Evolutionary conservation across 92 coral and sea anemone species (phyloP).

Genomic region (Heteractis magnifica): DNA sequence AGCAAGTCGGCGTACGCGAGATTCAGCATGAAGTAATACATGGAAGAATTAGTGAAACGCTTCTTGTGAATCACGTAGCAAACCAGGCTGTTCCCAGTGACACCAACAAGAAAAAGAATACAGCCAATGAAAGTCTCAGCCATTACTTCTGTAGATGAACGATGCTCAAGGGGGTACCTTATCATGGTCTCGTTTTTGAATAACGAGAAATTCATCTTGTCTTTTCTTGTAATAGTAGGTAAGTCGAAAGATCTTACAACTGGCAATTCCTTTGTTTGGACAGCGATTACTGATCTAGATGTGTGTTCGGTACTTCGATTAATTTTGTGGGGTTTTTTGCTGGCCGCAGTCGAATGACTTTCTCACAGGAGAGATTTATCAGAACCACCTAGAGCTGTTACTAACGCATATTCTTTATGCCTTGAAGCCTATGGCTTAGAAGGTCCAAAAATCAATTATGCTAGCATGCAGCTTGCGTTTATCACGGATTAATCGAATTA

Average conservation of each 20-base stretch:
- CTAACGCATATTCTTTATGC: background rate
- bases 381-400: too few species aligned
- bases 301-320: too few species aligned
- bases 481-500: too few species aligned
- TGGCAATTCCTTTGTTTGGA: too few species aligned
- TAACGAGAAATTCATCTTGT: slow-evolving; percentile 6
- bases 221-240: background rate
- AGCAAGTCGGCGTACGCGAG: slow-evolving; percentile 71
- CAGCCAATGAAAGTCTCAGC: slow-evolving; percentile 63
- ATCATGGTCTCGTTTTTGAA: background rate
- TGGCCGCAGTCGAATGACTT: too few species aligned
- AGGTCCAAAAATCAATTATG: background rate
- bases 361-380: too few species aligned
- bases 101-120: slow-evolving; percentile 48
- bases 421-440: background rate
- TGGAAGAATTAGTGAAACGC: slow-evolving; percentile 63
- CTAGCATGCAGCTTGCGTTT: too few species aligned
- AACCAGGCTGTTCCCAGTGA: slow-evolving; percentile 67
- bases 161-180: slow-evolving; percentile 45
- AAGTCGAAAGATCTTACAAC: too few species aligned
- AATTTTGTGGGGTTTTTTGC: too few species aligned
- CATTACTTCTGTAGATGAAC: slow-evolving; percentile 50
- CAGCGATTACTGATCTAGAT: too few species aligned
- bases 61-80: slow-evolving; percentile 64
- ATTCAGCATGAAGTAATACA: slow-evolving; percentile 68